These are phyloP conservation scores for Numida meleagris DNA, from an alignment of 2,113 vertebrate genomes.

Conservation along the genomic window DNA sequence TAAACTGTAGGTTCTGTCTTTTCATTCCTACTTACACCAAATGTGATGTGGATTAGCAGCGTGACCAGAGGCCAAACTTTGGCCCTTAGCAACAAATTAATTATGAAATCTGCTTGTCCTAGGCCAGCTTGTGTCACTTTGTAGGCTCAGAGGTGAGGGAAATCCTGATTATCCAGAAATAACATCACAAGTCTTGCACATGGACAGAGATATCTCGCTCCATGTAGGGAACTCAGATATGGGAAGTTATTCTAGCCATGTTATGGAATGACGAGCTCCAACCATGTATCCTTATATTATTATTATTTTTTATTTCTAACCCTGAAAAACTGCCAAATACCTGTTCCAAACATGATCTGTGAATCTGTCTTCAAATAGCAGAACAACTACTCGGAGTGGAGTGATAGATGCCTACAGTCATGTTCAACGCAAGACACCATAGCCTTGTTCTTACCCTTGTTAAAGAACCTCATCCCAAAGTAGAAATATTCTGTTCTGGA, in stretches of 20 bases:
- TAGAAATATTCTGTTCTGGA: not conserved
- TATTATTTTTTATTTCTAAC: not conserved
- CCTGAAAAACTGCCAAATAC: not conserved
- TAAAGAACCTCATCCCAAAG: not conserved
- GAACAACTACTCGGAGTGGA: not conserved
- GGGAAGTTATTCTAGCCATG: not conserved
- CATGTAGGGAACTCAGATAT: not conserved
- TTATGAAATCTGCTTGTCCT: not conserved
- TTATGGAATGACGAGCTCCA: not conserved
- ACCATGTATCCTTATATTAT: not conserved
- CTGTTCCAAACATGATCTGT: not conserved
- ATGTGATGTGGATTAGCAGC: not conserved
- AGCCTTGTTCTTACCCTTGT: not conserved
- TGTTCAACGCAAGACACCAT: not conserved
- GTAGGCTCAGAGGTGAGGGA: not conserved
- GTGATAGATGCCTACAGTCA: not conserved
- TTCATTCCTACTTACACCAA: not conserved
- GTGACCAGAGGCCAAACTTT: not conserved
- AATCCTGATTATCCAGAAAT: not conserved
- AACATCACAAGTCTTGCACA: not conserved
- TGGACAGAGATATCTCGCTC: not conserved
- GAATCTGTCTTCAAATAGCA: not conserved
- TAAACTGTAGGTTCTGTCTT: not conserved
- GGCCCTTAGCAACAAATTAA: not conserved
- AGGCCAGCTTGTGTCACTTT: not conserved